These are phyloP conservation scores for Cydia splendana DNA, from an alignment of 1,140 invertebrate species.

Conservation along the genomic window DNA sequence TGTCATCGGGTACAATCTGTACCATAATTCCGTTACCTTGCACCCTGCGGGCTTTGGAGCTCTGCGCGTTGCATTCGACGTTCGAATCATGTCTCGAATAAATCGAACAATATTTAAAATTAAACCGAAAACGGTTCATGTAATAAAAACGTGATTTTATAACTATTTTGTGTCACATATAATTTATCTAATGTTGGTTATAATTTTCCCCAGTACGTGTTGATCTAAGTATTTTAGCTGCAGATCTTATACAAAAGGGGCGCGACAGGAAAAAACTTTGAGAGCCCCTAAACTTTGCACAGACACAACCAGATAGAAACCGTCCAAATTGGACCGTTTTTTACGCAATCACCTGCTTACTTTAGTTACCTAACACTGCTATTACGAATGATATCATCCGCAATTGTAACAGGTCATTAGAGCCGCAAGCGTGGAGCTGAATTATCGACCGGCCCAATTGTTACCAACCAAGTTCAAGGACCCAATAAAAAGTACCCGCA, in stretches of 20 bases:
- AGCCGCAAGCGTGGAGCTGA: conserved; percentile 47
- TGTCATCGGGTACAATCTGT: conserved; percentile 11
- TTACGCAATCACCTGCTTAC: conserved; percentile 17
- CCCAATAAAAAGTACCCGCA: conserved; percentile 69
- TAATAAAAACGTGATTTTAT: conserved; percentile 27
- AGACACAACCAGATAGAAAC: neutral
- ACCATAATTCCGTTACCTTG: conserved; percentile 32
- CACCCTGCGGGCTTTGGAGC: conserved; percentile 23
- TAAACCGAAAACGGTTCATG: neutral
- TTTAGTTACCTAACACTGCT: conserved; percentile 33
- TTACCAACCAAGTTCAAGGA: conserved; percentile 72
- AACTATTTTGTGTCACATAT: neutral
- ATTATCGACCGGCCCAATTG: conserved; percentile 72
- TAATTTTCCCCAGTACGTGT: too few relatives aligned
- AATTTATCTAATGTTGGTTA: conserved; percentile 14
- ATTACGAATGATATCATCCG: conserved; percentile 60
- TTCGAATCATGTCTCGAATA: neutral
- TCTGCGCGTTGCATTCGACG: conserved; percentile 1
- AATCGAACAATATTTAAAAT: conserved; percentile 8
- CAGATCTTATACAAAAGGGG: too few relatives aligned
- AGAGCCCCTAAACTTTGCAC: neutral
- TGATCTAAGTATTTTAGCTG: too few relatives aligned
- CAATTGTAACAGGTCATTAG: conserved; percentile 52
- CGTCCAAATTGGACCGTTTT: neutral
- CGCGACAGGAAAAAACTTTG: too few relatives aligned